Evolutionary conservation across 1,140 invertebrate species (phyloP), one percentile per base, ranked within the genome.

Genomic region (Mercenaria mercenaria): DNA sequence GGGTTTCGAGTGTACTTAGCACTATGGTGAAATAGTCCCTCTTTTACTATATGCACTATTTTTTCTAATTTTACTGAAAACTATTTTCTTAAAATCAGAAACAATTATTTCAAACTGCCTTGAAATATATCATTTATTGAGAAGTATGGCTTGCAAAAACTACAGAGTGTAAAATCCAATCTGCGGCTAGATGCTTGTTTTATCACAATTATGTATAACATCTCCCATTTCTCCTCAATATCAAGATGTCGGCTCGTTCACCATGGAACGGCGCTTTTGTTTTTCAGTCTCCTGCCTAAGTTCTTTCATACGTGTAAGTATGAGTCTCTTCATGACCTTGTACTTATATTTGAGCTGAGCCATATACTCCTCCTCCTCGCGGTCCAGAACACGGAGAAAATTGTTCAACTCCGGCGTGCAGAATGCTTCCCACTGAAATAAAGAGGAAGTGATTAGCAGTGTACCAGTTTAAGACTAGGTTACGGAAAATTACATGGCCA

Each of bases 351-450:
- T 94, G 2, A 97, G 95, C 91, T 97, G 96, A 41, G 95, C 94
- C 15, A 96, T 93, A 82, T 97, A 97, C 87, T 97, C 97, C 26
- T 96, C 94, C 93, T 97, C 97, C 92, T 97, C 97, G 41, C 96
- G 94, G 86, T 97, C 96, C 67, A 97, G 91, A 26, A 97, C 97
- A 56, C 95, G 93, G 39, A 97, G 93, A 93, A 97, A 97, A 92
- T 97, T 97, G 29, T 95, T 95, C 77, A 97, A 93, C 92, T 97
- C 97, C 47, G 97, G 97, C n/a, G 96, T 89, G 81, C 96, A 96
- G 93, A 97, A 97, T 20, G 96, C 96, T 81, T 97, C 97, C 97
- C 97, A 97, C 96, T 97, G 94, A 32, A 96, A 96, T 77, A 90
- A 32, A n/a, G n/a, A n/a, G n/a, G n/a, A n/a, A n/a, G n/a, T n/a